A percentile compares a stretch with the other conserved stretches of the same genome.
phyloP scores from a whole-genome alignment of 2,797 vertebrate species.

The Pteropus rufus region DNA sequence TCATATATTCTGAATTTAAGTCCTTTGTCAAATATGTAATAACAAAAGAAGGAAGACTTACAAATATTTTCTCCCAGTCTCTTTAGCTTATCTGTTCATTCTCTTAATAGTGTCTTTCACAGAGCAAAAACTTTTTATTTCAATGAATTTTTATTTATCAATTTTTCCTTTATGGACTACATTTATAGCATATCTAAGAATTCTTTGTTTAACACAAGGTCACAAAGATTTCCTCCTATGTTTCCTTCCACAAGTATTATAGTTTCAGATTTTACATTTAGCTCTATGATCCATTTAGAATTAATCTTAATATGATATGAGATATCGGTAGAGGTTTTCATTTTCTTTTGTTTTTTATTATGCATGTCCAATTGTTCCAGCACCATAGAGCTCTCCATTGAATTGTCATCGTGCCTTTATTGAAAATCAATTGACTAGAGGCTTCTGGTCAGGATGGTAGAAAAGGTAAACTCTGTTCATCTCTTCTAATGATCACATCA shows the following conservation, averaged over 20 bases:
- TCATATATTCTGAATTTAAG: not conserved
- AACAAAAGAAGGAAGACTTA: not conserved
- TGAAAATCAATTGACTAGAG: not conserved
- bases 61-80: not conserved
- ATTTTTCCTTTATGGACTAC: not conserved
- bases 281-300: not conserved
- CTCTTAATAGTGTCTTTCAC: not conserved
- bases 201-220: not conserved
- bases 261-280: not conserved
- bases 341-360: not conserved
- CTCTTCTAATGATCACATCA: not conserved
- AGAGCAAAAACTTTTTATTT: not conserved
- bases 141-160: not conserved
- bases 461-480: not conserved
- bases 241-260: not conserved
- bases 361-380: not conserved
- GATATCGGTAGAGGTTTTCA: not conserved
- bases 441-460: not conserved
- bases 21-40: not conserved
- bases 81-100: not conserved
- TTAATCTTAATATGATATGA: not conserved
- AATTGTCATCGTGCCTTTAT: not conserved
- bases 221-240: not conserved
- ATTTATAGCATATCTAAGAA: not conserved
- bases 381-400: not conserved